These are phyloP conservation scores for Homalodisca vitripennis DNA, from an alignment of 1,140 invertebrate species.

Conservation along the genomic window DNA sequence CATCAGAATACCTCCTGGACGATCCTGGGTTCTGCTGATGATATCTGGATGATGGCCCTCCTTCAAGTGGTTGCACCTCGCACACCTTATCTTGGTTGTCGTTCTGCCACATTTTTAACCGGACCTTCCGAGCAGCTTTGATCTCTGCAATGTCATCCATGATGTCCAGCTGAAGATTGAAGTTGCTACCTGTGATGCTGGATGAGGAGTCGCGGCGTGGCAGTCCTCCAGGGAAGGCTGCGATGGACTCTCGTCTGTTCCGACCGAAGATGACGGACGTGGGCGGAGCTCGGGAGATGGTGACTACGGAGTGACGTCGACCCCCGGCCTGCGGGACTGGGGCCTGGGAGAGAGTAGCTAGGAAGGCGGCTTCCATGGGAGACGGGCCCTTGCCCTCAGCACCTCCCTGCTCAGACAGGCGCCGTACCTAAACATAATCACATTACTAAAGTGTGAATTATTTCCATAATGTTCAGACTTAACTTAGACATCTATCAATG, in stretches of 20 bases:
- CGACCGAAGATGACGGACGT: conserved; percentile 63
- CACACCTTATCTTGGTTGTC: conserved; percentile 71
- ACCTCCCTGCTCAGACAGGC: conserved; percentile 73
- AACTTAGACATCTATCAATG: no score
- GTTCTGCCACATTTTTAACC: conserved; percentile 79
- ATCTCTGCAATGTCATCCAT: conserved; percentile 78
- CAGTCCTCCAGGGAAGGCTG: conserved; percentile 59
- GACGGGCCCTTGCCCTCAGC: conserved; percentile 61
- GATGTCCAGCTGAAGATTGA: conserved; percentile 79
- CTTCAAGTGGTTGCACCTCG: conserved; percentile 73
- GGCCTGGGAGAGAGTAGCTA: conserved; percentile 73
- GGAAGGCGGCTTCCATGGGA: conserved; percentile 70
- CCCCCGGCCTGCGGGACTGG: conserved; percentile 67
- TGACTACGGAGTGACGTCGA: conserved; percentile 77
- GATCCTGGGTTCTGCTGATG: conserved; percentile 34
- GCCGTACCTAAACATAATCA: conserved; percentile 59
- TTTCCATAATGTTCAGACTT: no score
- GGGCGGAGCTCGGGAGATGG: conserved; percentile 73
- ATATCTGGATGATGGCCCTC: conserved; percentile 47
- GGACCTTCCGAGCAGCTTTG: conserved; percentile 69
- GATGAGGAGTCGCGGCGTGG: conserved; percentile 41
- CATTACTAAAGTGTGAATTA: no score
- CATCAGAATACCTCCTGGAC: conserved; percentile 38
- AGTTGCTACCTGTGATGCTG: conserved; percentile 69
- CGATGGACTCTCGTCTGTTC: conserved; percentile 73